Conservation (phyloP, 1,140 invertebrate genomes). For the Drosophila bipectinata region DNA sequence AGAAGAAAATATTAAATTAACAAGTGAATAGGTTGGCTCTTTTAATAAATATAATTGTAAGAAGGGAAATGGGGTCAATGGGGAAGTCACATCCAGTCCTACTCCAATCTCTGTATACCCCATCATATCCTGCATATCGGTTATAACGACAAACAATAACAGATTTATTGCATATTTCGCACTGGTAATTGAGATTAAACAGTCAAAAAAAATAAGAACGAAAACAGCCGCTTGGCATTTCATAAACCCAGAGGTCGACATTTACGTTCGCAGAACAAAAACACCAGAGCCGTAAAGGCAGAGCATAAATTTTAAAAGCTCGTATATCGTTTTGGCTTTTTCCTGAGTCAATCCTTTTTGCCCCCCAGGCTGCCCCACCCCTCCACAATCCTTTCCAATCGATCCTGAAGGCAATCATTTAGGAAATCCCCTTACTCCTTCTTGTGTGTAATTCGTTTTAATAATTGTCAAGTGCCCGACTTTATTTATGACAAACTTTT, state of each 20-base stretch:
- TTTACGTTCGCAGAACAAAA: neutral
- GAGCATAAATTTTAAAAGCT: constrained; percentile 70
- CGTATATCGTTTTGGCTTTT: constrained; percentile 56
- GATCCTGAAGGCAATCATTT: constrained; percentile 31
- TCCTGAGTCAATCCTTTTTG: constrained; percentile 29
- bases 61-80: neutral
- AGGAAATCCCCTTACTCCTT: constrained; percentile 3
- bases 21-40: too few relatives aligned
- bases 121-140: constrained; percentile 26
- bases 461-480: constrained; percentile 75
- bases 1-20: neutral
- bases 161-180: constrained; percentile 79
- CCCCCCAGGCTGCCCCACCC: neutral
- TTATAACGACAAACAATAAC: constrained; percentile 71
- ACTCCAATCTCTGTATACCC: constrained; percentile 1
- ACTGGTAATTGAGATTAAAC: constrained; percentile 81
- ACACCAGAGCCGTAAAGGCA: constrained; percentile 45
- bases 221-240: constrained; percentile 73
- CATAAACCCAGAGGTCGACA: constrained; percentile 46
- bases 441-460: constrained; percentile 71
- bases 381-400: neutral
- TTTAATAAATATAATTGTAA: neutral
- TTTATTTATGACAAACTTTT: constrained; percentile 80
- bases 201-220: constrained; percentile 64
- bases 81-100: neutral